Evolutionary conservation across 2,888 invertebrate species (phyloP), one percentile per base, ranked within the genome.

Genomic region (Catocala fraxini): DNA sequence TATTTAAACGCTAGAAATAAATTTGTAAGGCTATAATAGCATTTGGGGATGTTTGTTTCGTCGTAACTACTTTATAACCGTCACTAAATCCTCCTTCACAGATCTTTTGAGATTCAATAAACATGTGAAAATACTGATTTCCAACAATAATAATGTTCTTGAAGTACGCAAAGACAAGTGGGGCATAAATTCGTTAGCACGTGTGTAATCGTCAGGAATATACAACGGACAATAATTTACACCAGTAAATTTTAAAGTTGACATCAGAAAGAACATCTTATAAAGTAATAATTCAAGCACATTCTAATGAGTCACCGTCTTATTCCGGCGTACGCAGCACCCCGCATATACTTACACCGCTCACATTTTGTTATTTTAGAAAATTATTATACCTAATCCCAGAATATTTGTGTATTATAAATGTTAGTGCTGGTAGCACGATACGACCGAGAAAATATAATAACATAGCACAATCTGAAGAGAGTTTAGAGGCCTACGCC

Each of bases 201-300:
- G 84, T 86, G 80, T 89, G 90, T 90, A 91, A 90, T 93, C 92
- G 88, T 92, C 92, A 88, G 82, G 83, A 89, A 89, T 89, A 89
- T 86, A 86, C 87, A 63, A 43, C 83, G 63, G 83, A 86, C 87
- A 86, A 91, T 91, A 92, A 92, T 84, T 93, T 89, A 93, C 88
- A 70, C 82, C 86, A 81, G 86, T 94, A 93, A 91, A 93, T 94
- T 93, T 91, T 87, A 92, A 93, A 94, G 93, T 93, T 93, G 94
- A 94, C 92, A 89, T 89, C 88, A 89, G 91, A 93, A 92, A 93
- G 93, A 93, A 89, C 89, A 84, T 90, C 90, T 89, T 91, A 90
- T 92, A 91, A 85, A 89, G 90, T 81, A 68, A 89, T 93, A 90
- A 87, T 84, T 92, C 86, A 91, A 83, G 80, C 77, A 79, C 81